phyloP scores from a whole-genome alignment of 2,888 invertebrate species.

The Synanthedon tipuliformis region DNA sequence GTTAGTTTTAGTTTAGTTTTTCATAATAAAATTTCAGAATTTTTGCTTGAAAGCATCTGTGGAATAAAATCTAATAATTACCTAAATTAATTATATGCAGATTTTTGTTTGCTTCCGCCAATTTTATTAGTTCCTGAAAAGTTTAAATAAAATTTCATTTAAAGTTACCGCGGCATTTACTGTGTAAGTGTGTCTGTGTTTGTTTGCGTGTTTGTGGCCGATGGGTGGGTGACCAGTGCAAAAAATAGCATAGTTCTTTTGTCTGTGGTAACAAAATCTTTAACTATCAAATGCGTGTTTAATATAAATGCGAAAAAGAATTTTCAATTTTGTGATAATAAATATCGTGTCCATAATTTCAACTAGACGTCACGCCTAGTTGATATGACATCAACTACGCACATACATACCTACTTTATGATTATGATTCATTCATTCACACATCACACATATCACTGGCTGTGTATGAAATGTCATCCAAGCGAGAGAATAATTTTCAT shows the following conservation, averaged over 20 bases:
- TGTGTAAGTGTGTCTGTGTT: too few relatives aligned
- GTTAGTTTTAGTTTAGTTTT: not conserved
- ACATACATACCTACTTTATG: too few relatives aligned
- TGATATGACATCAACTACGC: too few relatives aligned
- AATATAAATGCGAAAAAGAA: too few relatives aligned
- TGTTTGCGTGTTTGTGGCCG: not conserved
- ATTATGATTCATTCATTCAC: too few relatives aligned
- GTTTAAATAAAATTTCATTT: slow-evolving; percentile 4
- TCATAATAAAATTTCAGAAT: not conserved
- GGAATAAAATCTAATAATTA: slow-evolving; percentile 35
- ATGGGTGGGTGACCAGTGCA: not conserved
- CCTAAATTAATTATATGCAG: slow-evolving; percentile 80
- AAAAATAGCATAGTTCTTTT: not conserved
- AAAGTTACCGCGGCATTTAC: slow-evolving; percentile 2
- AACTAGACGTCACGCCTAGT: too few relatives aligned
- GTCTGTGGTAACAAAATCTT: too few relatives aligned
- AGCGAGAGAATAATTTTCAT: not conserved
- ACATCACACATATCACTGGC: too few relatives aligned
- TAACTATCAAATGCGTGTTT: too few relatives aligned
- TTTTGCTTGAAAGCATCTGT: not conserved
- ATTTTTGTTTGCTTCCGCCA: slow-evolving; percentile 72
- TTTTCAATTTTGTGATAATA: too few relatives aligned
- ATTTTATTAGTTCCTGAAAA: slow-evolving; percentile 76
- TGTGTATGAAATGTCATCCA: too few relatives aligned
- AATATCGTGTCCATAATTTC: too few relatives aligned